Percentiles rank a stretch among this genome's conserved stretches.
phyloP scores from a whole-genome alignment of 1,140 invertebrate species.

The Saccostrea cuccullata region DNA sequence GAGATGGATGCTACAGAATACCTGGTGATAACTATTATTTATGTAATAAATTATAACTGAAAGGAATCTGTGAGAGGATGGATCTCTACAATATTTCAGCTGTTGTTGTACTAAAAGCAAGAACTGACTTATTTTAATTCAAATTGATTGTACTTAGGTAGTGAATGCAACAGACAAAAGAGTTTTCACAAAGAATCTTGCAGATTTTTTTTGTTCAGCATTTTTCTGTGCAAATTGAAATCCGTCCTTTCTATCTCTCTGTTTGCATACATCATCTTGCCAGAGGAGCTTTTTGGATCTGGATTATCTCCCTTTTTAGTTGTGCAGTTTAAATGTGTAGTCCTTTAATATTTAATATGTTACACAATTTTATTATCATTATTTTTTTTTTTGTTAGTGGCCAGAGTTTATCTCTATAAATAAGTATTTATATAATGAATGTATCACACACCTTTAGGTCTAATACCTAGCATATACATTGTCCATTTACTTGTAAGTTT shows the following conservation, averaged over 20 bases:
- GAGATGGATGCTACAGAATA: conserved; percentile 40
- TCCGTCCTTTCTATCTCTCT: background rate
- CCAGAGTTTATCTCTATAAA: too few species aligned
- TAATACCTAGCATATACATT: too few species aligned
- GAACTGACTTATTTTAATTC: background rate
- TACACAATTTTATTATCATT: too few species aligned
- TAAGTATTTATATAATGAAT: too few species aligned
- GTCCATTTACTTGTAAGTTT: too few species aligned
- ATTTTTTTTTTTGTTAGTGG: too few species aligned
- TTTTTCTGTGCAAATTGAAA: conserved; percentile 8
- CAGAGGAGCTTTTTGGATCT: background rate
- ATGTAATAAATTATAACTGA: background rate
- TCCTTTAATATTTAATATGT: too few species aligned
- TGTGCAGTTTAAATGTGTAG: too few species aligned
- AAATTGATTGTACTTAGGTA: background rate
- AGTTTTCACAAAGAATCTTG: background rate
- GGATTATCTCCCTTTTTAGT: background rate
- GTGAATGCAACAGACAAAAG: background rate
- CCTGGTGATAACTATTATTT: conserved; percentile 34
- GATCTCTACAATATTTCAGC: background rate
- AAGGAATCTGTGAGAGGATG: conserved; percentile 7
- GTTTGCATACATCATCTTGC: background rate
- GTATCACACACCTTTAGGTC: too few species aligned
- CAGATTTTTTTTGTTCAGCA: background rate
- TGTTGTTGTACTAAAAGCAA: background rate